Conservation (phyloP, 2,797 vertebrate genomes). For the Schizopygopsis malacanthus region DNA sequence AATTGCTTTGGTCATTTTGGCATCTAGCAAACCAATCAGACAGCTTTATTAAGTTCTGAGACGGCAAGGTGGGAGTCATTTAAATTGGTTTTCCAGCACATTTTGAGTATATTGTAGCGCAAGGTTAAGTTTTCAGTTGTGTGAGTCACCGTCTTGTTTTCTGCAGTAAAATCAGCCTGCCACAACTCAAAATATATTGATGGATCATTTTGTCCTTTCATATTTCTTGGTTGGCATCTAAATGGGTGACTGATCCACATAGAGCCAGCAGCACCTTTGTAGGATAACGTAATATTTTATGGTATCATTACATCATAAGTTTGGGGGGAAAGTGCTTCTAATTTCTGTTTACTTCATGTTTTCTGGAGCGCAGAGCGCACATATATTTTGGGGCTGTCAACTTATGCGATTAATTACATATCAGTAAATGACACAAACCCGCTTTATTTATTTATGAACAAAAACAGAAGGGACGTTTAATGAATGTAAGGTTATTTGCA, state of each 20-base stretch:
- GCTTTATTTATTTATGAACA: background rate
- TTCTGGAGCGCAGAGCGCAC: background rate
- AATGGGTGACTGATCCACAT: slow-evolving; percentile 45
- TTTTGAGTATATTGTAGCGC: slow-evolving; percentile 14
- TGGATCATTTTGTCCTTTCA: slow-evolving; percentile 55
- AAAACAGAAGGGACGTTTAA: background rate
- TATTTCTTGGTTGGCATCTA: slow-evolving; percentile 41
- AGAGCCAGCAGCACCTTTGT: background rate
- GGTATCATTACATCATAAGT: background rate
- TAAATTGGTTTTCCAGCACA: background rate
- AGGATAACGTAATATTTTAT: background rate
- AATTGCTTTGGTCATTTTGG: background rate
- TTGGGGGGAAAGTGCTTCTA: background rate
- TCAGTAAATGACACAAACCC: background rate
- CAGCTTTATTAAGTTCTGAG: background rate
- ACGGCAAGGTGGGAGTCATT: background rate
- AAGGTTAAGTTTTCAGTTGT: slow-evolving; percentile 41
- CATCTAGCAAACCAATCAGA: slow-evolving; percentile 5
- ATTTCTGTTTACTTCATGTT: background rate
- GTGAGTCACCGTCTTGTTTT: slow-evolving; percentile 35
- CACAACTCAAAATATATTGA: slow-evolving; percentile 44
- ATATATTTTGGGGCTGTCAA: background rate
- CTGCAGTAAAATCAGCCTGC: slow-evolving; percentile 22
- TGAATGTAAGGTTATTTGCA: background rate
- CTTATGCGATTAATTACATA: background rate